phyloP scores from a whole-genome alignment of 2,888 invertebrate genomes.

The Dicycla oo region DNA sequence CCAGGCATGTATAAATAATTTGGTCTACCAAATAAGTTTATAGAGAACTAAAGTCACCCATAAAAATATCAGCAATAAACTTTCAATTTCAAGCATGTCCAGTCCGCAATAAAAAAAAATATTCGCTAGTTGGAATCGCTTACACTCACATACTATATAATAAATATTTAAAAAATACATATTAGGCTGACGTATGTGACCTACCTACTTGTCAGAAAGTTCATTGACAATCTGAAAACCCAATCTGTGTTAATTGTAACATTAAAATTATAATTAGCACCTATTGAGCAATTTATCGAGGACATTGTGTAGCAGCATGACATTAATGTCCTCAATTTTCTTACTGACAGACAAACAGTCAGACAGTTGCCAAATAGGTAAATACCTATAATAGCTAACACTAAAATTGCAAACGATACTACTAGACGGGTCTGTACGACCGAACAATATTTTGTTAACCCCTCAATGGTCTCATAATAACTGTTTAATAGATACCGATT shows the following conservation, averaged over 20 bases:
- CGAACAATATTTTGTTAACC: conserved; percentile 88
- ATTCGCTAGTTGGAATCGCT: not conserved
- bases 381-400: conserved; percentile 51
- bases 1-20: too few relatives aligned
- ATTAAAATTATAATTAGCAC: conserved; percentile 48
- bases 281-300: conserved; percentile 39
- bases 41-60: not conserved
- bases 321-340: conserved; percentile 49
- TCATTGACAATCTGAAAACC: not conserved
- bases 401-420: conserved; percentile 71
- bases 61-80: not conserved
- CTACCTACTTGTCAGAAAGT: too few relatives aligned
- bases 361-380: conserved; percentile 58
- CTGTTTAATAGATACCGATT: conserved; percentile 88
- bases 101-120: too few relatives aligned
- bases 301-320: conserved; percentile 47
- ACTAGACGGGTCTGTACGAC: conserved; percentile 69
- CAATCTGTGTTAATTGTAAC: conserved; percentile 37
- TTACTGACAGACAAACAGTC: conserved; percentile 53
- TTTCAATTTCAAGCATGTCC: not conserved
- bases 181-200: too few relatives aligned
- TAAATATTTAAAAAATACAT: too few relatives aligned
- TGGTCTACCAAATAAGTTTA: not conserved
- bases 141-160: too few relatives aligned
- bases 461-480: conserved; percentile 86